Evolutionary conservation across 1,140 invertebrate species (phyloP).

Genomic region (Theocolax elegans): DNA sequence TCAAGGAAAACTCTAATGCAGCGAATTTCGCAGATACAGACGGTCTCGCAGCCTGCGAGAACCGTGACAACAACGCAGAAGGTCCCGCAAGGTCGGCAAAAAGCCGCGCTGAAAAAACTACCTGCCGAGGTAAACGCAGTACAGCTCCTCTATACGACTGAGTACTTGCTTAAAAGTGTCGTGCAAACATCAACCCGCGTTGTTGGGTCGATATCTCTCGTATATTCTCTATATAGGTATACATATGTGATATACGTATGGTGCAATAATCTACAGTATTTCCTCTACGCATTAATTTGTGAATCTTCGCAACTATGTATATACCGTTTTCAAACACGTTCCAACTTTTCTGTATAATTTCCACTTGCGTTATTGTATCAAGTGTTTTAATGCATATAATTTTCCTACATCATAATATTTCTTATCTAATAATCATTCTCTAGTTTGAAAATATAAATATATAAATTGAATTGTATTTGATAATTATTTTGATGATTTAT

Average conservation of each 20-base stretch:
- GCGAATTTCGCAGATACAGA: constrained; percentile 29
- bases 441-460: too few relatives aligned
- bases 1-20: constrained; percentile 17
- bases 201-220: not conserved
- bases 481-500: too few relatives aligned
- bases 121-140: constrained; percentile 21
- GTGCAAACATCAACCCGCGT: not conserved
- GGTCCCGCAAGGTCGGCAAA: not conserved
- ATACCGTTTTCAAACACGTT: too few relatives aligned
- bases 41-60: not conserved
- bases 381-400: too few relatives aligned
- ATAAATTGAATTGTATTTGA: too few relatives aligned
- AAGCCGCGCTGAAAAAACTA: constrained; percentile 10
- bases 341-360: too few relatives aligned
- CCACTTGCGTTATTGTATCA: too few relatives aligned
- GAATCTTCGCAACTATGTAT: too few relatives aligned
- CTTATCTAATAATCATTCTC: too few relatives aligned
- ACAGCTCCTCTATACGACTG: not conserved
- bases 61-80: constrained; percentile 4
- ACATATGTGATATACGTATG: not conserved
- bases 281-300: too few relatives aligned
- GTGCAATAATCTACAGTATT: too few relatives aligned
- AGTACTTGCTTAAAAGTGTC: not conserved
- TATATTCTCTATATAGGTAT: not conserved
- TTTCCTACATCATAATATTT: too few relatives aligned